Evolutionary conservation across 2,113 vertebrate species (phyloP), one percentile per base, ranked within the genome.

Genomic region (Leptosomus discolor): DNA sequence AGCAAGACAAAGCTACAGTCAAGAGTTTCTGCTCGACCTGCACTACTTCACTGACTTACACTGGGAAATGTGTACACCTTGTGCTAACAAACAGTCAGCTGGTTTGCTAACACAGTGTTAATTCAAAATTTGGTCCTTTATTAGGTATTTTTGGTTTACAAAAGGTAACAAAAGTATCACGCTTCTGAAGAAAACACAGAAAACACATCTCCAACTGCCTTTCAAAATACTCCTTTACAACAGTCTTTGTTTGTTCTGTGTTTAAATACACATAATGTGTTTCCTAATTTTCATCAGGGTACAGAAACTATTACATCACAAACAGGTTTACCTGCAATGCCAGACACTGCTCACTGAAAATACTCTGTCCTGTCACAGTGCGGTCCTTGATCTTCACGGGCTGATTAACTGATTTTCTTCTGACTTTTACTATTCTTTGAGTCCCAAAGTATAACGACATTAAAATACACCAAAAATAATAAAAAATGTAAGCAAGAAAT

Each of bases 401-500:
- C 45, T 57, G 67, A 79, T 94, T 98, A 99, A 97, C 97, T 98
- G 24, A 48, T 97, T 98, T 99, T 99, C 98, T 99, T 99, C 91
- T 98, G 98, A 88, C 82, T 98, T 97, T 96, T 98, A 78, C 85
- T 98, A 57, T 86, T 97, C 63, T 90, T 97, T 12, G 97, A 96
- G 83, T 98, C 98, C 90, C 98, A 99, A 85, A 99, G 98, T 76
- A 99, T 98, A 50, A 99, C 75, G 2, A 99, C 19, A 51, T 99
- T 99, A 81, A 99, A 99, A 85, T 99, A 99, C 5, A 98, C 5
- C 87, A 98, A 95, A 75, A 98, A 98, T 9, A 98, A 97, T 36
- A 99, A 65, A 79, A 99, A 99, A 64, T 99, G 98, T 19, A 98
- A 70, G 85, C 98, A 99, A 90, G 99, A 98, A 17, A 98, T 54